A percentile compares a stretch with the other conserved stretches of the same genome.
phyloP scores from a whole-genome alignment of 1,140 invertebrate genomes.

The Magallana angulata region DNA sequence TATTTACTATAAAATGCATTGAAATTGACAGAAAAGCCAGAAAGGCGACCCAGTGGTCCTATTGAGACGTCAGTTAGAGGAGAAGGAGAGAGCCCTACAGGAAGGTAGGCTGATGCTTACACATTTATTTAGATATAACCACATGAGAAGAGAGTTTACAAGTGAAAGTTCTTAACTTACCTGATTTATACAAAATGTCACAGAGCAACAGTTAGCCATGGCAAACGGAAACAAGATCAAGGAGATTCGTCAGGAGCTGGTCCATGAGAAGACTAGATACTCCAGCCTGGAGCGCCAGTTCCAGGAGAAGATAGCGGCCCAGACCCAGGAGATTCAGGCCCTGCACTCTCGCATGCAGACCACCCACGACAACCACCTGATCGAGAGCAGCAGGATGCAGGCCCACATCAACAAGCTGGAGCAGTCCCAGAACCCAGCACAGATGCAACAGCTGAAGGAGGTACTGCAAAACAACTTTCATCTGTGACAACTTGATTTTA shows the following conservation, averaged over 20 bases:
- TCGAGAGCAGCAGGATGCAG: conserved; percentile 75
- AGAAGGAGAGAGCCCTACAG: conserved; percentile 76
- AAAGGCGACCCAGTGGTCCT: conserved; percentile 89
- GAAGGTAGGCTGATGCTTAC: conserved; percentile 68
- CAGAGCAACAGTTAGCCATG: conserved; percentile 74
- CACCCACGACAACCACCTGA: conserved; percentile 82
- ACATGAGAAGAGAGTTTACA: too few species aligned
- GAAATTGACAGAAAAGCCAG: conserved; percentile 83
- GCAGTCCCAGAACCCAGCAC: conserved; percentile 57
- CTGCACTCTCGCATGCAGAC: conserved; percentile 83
- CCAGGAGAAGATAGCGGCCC: conserved; percentile 81
- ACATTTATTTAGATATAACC: too few species aligned
- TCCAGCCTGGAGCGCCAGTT: conserved; percentile 81
- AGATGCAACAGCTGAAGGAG: conserved; percentile 47
- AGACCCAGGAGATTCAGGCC: conserved; percentile 82
- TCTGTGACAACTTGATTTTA: too few species aligned
- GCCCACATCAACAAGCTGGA: conserved; percentile 66
- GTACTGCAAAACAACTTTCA: not conserved
- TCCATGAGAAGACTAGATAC: conserved; percentile 83
- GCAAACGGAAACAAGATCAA: conserved; percentile 81
- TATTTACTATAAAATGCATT: conserved; percentile 24
- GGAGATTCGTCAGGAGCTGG: conserved; percentile 88
- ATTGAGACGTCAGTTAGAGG: conserved; percentile 88
- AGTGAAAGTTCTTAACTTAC: not conserved
- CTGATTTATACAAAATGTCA: conserved; percentile 24